Conservation (phyloP, 2,113 vertebrate genomes). For the Bujurquina vittata region DNA sequence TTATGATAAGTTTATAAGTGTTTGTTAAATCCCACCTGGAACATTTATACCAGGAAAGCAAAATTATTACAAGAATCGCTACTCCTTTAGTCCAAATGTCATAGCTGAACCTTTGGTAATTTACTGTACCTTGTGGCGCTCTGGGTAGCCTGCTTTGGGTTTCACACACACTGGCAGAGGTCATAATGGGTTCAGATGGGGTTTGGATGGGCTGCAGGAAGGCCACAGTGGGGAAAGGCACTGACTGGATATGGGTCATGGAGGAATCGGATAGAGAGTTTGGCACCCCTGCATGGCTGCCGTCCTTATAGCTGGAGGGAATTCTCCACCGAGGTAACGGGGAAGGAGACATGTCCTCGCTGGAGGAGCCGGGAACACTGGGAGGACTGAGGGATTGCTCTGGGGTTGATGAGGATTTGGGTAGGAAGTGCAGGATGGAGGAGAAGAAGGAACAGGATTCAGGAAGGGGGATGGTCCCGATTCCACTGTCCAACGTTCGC, state of each 20-base stretch:
- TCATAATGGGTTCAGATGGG: constrained; percentile 62
- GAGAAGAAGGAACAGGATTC: constrained; percentile 86
- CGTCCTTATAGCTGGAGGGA: constrained; percentile 65
- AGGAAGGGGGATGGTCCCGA: constrained; percentile 91
- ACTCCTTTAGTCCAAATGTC: not conserved
- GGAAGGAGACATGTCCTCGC: constrained; percentile 67
- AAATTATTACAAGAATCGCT: not conserved
- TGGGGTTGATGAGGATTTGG: constrained; percentile 79
- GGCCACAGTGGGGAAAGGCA: constrained; percentile 78
- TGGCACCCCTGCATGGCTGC: constrained; percentile 70
- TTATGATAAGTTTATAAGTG: not conserved
- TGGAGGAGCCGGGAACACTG: constrained; percentile 70
- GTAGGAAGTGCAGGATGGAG: constrained; percentile 77
- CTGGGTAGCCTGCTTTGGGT: constrained; percentile 84
- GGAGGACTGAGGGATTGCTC: constrained; percentile 71
- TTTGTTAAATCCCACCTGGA: not conserved
- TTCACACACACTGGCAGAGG: constrained; percentile 73
- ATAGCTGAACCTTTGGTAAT: not conserved
- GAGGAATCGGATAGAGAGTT: constrained; percentile 83
- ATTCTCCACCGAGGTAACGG: constrained; percentile 76
- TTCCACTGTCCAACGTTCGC: constrained; percentile 93
- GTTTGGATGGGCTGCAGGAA: constrained; percentile 73
- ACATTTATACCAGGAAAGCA: not conserved
- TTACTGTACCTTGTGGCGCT: constrained; percentile 85
- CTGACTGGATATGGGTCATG: constrained; percentile 77